A percentile compares a stretch with the other conserved stretches of the same genome.
Evolutionary conservation across 2,888 invertebrate genomes (phyloP).

Genomic region (Cataglyphis altisquamis): DNA sequence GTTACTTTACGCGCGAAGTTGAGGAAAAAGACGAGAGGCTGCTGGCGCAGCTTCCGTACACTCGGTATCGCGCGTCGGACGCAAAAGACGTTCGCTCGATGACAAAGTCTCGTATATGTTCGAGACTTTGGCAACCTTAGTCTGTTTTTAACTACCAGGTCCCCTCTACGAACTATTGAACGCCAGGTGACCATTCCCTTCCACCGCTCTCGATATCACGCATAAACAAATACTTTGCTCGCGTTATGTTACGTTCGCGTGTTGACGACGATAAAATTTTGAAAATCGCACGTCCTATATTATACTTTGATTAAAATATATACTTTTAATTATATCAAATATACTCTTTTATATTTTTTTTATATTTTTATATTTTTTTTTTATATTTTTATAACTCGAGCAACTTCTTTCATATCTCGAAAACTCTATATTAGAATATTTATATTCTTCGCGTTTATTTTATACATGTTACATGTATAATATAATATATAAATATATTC

Average conservation of each 20-base stretch:
- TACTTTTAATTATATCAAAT: background rate
- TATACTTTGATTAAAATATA: background rate
- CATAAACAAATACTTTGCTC: background rate
- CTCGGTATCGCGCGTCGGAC: slow-evolving; percentile 6
- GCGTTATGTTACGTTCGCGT: background rate
- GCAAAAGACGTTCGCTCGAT: slow-evolving; percentile 21
- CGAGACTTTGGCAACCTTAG: slow-evolving; percentile 71
- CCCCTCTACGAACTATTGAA: slow-evolving; percentile 71
- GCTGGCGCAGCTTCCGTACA: background rate
- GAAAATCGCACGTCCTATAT: background rate
- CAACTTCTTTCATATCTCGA: background rate
- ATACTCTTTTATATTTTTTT: background rate
- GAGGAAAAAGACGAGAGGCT: background rate
- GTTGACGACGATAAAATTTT: background rate
- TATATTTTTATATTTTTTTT: too few species aligned
- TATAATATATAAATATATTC: background rate
- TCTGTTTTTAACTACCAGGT: slow-evolving; percentile 78
- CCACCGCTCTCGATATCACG: background rate
- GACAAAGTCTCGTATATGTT: slow-evolving; percentile 49
- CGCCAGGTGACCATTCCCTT: slow-evolving; percentile 46
- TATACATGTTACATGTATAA: background rate
- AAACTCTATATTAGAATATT: background rate
- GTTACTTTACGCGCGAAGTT: background rate
- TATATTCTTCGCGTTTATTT: background rate
- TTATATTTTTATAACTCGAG: background rate